Conservation (phyloP, 1,140 invertebrate species). For the Dreissena rostriformis region DNA sequence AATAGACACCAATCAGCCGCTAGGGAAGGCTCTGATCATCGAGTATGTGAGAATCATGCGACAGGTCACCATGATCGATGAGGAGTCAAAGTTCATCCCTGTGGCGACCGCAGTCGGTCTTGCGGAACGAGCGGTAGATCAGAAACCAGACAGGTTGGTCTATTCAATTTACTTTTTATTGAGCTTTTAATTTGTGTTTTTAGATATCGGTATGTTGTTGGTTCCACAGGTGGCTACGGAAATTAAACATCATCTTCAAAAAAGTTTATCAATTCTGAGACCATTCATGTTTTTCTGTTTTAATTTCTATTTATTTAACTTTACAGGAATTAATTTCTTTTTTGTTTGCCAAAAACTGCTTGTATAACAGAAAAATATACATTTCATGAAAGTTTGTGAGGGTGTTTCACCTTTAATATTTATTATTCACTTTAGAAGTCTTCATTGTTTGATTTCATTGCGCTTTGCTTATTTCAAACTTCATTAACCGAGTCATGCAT, state of each 20-base stretch:
- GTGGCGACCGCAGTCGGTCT: conserved; percentile 69
- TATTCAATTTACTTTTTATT: background rate
- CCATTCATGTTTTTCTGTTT: too few species aligned
- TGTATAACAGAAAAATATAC: too few species aligned
- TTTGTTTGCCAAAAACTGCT: too few species aligned
- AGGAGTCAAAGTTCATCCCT: conserved; percentile 58
- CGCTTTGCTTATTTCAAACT: too few species aligned
- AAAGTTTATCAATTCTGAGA: background rate
- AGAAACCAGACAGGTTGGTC: conserved; percentile 60
- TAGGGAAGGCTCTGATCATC: conserved; percentile 38
- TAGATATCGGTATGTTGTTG: background rate
- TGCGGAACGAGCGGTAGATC: conserved; percentile 66
- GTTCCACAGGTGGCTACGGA: background rate
- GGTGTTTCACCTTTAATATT: too few species aligned
- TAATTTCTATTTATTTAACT: too few species aligned
- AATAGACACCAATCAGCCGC: conserved; percentile 27
- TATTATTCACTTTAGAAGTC: too few species aligned
- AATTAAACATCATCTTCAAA: background rate
- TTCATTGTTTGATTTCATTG: too few species aligned
- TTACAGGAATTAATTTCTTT: too few species aligned
- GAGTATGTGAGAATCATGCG: conserved; percentile 64
- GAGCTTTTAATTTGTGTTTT: background rate
- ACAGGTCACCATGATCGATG: conserved; percentile 36
- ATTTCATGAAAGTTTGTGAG: too few species aligned
- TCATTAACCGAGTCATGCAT: too few species aligned